Conservation (phyloP, 2,888 invertebrate species). For the Arenicola marina region DNA sequence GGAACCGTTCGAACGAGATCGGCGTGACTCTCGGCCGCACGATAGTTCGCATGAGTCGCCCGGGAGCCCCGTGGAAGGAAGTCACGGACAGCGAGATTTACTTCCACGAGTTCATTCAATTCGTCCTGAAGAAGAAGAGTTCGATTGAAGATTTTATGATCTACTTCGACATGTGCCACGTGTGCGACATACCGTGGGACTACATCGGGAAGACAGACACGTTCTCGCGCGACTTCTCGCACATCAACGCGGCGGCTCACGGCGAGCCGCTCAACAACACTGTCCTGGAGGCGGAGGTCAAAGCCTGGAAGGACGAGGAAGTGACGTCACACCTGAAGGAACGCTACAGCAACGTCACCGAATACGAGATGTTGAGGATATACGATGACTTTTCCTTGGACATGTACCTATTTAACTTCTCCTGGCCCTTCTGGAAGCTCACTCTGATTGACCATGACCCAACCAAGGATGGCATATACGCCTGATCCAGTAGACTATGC, state of each 20-base stretch:
- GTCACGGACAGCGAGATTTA: background rate
- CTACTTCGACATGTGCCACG: conserved; percentile 8
- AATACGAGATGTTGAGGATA: background rate
- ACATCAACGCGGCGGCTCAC: background rate
- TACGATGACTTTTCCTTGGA: conserved; percentile 4
- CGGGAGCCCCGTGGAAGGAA: background rate
- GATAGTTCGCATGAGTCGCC: background rate
- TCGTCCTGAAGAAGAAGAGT: conserved; percentile 4
- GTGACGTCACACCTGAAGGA: background rate
- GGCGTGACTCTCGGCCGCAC: background rate
- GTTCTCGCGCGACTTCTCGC: background rate
- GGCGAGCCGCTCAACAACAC: background rate
- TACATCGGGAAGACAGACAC: conserved; percentile 5
- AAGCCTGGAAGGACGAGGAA: background rate
- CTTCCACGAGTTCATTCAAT: conserved; percentile 4
- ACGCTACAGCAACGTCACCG: background rate
- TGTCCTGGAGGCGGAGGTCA: background rate
- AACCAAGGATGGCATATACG: conserved; percentile 1
- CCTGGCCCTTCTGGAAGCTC: background rate
- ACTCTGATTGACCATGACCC: background rate
- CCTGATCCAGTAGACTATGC: too few relatives aligned
- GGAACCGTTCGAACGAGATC: conserved; percentile 1
- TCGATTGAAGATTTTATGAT: background rate
- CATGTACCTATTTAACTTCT: conserved; percentile 2
- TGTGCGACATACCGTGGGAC: conserved; percentile 2